These are phyloP conservation scores for Lepidochitona cinerea DNA, from an alignment of 2,888 invertebrate genomes.

Conservation along the genomic window DNA sequence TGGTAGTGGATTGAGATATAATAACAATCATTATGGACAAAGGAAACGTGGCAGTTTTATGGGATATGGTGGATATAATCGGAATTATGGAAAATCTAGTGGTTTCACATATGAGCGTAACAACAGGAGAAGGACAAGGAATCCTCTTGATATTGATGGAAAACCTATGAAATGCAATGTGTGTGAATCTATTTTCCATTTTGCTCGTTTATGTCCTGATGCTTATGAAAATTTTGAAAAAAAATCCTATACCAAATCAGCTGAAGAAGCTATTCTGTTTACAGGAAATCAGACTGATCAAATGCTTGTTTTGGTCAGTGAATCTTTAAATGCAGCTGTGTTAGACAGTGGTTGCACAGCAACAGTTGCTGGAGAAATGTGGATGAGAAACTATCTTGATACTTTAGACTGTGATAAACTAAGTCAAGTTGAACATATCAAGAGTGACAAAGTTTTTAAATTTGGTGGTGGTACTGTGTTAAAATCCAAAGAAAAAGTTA, in stretches of 20 bases:
- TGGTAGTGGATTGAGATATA: background rate
- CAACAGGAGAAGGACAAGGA: no score
- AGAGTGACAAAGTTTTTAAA: constrained; percentile 7
- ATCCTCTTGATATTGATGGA: background rate
- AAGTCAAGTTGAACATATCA: background rate
- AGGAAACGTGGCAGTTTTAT: background rate
- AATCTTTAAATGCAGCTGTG: constrained; percentile 1
- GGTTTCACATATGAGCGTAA: no score
- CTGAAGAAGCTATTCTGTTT: background rate
- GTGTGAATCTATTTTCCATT: constrained; percentile 6
- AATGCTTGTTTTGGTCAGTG: constrained; percentile 5
- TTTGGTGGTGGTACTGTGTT: constrained; percentile 5
- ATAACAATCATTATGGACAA: background rate
- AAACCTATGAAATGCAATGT: background rate
- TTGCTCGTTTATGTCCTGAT: background rate
- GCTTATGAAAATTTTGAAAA: background rate
- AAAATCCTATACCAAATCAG: background rate
- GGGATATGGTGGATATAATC: background rate
- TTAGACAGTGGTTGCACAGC: constrained; percentile 9
- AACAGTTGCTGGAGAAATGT: constrained; percentile 3
- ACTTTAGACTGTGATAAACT: background rate
- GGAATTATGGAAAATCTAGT: background rate
- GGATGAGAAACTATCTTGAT: constrained; percentile 1
- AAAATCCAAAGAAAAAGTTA: background rate
- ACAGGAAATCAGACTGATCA: background rate